These are phyloP conservation scores for Thinocorus orbignyianus DNA, from an alignment of 2,113 vertebrate genomes.

Conservation along the genomic window DNA sequence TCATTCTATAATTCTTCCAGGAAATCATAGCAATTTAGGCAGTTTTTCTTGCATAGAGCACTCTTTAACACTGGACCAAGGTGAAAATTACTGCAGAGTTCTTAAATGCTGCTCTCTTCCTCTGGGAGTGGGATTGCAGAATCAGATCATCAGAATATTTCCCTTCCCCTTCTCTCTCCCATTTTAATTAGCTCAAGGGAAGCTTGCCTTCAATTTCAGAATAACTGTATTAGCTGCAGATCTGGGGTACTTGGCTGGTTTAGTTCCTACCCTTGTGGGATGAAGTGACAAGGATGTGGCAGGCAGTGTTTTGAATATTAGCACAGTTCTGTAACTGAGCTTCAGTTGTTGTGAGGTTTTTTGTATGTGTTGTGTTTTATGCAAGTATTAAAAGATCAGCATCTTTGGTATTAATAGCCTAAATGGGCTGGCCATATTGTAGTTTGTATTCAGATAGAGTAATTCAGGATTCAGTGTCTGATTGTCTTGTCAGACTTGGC, in stretches of 20 bases:
- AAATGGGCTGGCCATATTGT: neutral
- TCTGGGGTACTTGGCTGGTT: neutral
- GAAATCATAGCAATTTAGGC: neutral
- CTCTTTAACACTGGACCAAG: neutral
- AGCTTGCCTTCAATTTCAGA: neutral
- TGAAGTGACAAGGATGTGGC: neutral
- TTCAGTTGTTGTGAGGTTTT: neutral
- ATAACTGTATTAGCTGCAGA: neutral
- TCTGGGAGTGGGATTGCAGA: neutral
- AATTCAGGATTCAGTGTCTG: neutral
- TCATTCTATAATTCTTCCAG: neutral
- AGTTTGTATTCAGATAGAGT: neutral
- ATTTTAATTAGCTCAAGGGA: neutral
- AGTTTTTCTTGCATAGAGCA: neutral
- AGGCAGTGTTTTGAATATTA: neutral
- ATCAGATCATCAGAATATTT: neutral
- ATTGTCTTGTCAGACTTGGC: neutral
- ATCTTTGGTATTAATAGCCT: neutral
- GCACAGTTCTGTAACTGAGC: neutral
- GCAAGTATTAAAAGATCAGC: neutral
- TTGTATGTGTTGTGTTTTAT: neutral
- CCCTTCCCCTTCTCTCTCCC: neutral
- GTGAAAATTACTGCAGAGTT: neutral
- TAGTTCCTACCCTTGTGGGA: neutral
- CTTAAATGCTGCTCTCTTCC: neutral